phyloP scores from a whole-genome alignment of 2,888 invertebrate species.

The Cephonodes hylas region DNA sequence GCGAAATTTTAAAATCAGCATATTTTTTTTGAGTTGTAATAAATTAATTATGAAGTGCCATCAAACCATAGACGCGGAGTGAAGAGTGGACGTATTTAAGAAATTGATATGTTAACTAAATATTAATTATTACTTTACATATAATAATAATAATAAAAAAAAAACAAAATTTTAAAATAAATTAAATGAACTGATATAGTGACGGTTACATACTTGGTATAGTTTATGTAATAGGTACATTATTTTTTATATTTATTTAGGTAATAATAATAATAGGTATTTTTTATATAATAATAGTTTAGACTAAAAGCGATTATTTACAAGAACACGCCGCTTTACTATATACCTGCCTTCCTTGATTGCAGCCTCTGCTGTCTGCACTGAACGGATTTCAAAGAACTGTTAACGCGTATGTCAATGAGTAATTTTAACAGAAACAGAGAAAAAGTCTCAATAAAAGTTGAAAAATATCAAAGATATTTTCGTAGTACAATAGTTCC shows the following conservation, averaged over 20 bases:
- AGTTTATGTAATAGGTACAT: conserved; percentile 28
- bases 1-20: too few relatives aligned
- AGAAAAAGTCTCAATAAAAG: not conserved
- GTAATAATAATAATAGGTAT: conserved; percentile 6
- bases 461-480: not conserved
- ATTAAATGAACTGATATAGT: conserved; percentile 26
- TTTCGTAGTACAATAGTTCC: not conserved
- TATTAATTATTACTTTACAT: conserved; percentile 14
- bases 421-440: too few relatives aligned
- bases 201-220: conserved; percentile 30
- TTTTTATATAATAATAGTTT: conserved; percentile 28
- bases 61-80: not conserved
- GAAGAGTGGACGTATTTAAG: not conserved
- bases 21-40: too few relatives aligned
- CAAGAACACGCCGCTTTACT: conserved; percentile 66
- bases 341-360: conserved; percentile 61
- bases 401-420: too few relatives aligned
- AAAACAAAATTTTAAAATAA: conserved; percentile 25
- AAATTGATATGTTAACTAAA: conserved; percentile 1
- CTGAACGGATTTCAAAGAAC: not conserved
- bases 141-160: conserved; percentile 19
- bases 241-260: conserved; percentile 48
- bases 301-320: conserved; percentile 75
- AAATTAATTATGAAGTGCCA: not conserved
- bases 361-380: conserved; percentile 30